These are phyloP conservation scores for Meloe dianella DNA, from an alignment of 2,888 invertebrate species.

Conservation along the genomic window DNA sequence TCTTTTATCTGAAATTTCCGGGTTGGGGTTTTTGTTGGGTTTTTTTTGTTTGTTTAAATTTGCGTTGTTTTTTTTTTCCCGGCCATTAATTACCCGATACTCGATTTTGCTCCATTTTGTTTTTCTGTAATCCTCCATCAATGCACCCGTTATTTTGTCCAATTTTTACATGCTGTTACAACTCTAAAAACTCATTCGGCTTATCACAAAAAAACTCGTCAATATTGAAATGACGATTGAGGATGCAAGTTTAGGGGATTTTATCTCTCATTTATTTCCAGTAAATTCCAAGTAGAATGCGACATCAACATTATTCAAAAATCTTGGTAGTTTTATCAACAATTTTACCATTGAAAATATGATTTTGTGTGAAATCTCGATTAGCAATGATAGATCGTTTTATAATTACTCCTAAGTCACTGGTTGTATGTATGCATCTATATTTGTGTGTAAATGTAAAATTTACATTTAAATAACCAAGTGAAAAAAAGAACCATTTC, in stretches of 20 bases:
- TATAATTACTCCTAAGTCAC: slow-evolving; percentile 31
- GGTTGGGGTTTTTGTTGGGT: too few species aligned
- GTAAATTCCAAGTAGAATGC: neutral
- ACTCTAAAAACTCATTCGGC: too few species aligned
- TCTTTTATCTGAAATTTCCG: too few species aligned
- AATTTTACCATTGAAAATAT: neutral
- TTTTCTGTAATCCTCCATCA: too few species aligned
- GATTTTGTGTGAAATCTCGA: neutral
- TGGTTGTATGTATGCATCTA: slow-evolving; percentile 14
- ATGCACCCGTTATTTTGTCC: too few species aligned
- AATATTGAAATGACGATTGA: neutral
- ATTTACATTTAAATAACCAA: neutral
- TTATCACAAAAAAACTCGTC: too few species aligned
- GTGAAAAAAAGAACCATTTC: neutral
- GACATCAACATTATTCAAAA: slow-evolving; percentile 4
- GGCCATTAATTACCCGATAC: too few species aligned
- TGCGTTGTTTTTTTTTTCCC: too few species aligned
- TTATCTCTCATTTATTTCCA: neutral
- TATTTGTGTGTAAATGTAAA: slow-evolving; percentile 9
- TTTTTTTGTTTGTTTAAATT: too few species aligned
- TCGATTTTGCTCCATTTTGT: too few species aligned
- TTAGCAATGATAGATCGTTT: slow-evolving; percentile 33
- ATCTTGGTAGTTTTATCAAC: neutral
- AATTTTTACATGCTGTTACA: too few species aligned
- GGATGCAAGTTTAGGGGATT: neutral